A percentile compares a stretch with the other conserved stretches of the same genome.
Evolutionary conservation across 2,797 vertebrate genomes (phyloP).

Genomic region (Microchirus variegatus): DNA sequence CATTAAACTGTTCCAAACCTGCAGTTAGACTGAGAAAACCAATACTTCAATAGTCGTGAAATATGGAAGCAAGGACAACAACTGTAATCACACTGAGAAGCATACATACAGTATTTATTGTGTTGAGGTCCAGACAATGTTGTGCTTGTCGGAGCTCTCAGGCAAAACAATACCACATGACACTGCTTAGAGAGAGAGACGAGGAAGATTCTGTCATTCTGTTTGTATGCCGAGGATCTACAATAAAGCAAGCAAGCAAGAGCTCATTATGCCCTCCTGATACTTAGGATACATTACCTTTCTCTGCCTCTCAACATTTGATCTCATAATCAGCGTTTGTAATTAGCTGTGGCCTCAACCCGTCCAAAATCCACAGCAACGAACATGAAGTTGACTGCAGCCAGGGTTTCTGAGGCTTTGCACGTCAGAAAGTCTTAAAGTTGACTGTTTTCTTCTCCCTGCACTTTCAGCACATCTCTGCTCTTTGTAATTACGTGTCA

Average conservation of each 20-base stretch:
- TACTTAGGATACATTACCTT: slow-evolving; percentile 40
- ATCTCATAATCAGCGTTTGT: slow-evolving; percentile 69
- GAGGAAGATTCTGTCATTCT: slow-evolving; percentile 61
- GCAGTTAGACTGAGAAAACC: slow-evolving; percentile 26
- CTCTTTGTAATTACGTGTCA: slow-evolving; percentile 10
- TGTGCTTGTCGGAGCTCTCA: slow-evolving; percentile 66
- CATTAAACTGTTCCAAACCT: slow-evolving; percentile 19
- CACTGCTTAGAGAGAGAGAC: slow-evolving; percentile 69
- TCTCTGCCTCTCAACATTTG: slow-evolving; percentile 47
- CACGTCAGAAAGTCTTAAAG: slow-evolving; percentile 32
- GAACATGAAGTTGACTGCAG: slow-evolving; percentile 27
- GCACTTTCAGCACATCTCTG: slow-evolving; percentile 7
- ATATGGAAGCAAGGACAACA: slow-evolving; percentile 58
- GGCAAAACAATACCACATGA: slow-evolving; percentile 74
- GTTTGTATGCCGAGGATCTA: slow-evolving; percentile 64
- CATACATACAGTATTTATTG: slow-evolving; percentile 68
- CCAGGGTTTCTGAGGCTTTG: slow-evolving; percentile 34
- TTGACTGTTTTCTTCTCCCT: slow-evolving; percentile 25
- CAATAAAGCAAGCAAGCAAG: slow-evolving; percentile 52
- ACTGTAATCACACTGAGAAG: slow-evolving; percentile 65
- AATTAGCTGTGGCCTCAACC: slow-evolving; percentile 59
- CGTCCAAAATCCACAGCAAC: slow-evolving; percentile 50
- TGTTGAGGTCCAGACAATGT: slow-evolving; percentile 64
- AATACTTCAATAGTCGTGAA: slow-evolving; percentile 60
- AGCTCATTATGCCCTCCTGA: slow-evolving; percentile 41